These are phyloP conservation scores for Conus ventricosus DNA, from an alignment of 1,140 invertebrate species.

Conservation along the genomic window DNA sequence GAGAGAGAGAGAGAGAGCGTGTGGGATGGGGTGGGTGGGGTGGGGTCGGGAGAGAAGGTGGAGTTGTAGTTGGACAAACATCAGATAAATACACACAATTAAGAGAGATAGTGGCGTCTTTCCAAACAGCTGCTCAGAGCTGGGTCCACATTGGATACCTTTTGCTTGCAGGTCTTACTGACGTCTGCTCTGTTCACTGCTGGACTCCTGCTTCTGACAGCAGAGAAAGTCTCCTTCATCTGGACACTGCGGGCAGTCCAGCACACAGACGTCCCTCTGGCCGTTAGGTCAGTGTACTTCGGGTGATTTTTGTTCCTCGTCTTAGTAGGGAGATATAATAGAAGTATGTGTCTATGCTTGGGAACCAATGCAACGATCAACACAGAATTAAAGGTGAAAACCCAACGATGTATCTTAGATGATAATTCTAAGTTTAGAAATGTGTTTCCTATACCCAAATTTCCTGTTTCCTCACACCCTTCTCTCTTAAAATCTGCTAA, in stretches of 20 bases:
- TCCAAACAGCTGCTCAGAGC: no score
- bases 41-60: not conserved
- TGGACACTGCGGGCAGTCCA: slow-evolving; percentile 39
- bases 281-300: slow-evolving; percentile 40
- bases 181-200: slow-evolving; percentile 33
- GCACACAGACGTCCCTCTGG: slow-evolving; percentile 33
- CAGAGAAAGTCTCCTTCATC: slow-evolving; percentile 49
- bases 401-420: no score
- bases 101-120: no score
- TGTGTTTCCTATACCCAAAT: no score
- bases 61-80: no score
- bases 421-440: no score
- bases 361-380: not conserved
- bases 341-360: not conserved
- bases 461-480: no score
- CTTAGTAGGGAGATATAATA: not conserved
- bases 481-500: no score
- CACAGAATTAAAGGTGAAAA: not conserved
- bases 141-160: not conserved
- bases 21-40: no score
- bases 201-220: slow-evolving; percentile 40
- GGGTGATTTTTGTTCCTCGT: not conserved
- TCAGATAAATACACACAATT: no score
- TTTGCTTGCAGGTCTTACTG: slow-evolving; percentile 38
- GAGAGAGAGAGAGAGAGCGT: not conserved